Conservation (phyloP, 2,113 vertebrate species). For the Neodontobutis hainanensis region DNA sequence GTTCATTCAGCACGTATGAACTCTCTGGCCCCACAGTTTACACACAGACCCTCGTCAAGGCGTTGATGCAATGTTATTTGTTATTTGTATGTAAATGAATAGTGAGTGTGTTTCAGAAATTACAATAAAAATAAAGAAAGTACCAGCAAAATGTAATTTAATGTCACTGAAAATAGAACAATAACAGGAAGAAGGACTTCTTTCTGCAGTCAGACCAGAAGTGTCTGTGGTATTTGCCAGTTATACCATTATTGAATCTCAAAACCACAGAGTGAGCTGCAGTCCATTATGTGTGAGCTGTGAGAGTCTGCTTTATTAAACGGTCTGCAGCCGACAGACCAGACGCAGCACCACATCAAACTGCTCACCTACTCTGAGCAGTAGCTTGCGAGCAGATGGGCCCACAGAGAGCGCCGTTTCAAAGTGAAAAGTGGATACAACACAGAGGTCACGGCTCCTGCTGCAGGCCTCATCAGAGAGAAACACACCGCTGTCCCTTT, state of each 20-base stretch:
- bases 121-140: no score
- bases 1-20: no score
- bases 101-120: no score
- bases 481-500: conserved; percentile 7
- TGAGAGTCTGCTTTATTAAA: neutral
- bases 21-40: no score
- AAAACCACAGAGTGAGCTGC: conserved; percentile 1
- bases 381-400: conserved; percentile 16
- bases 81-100: no score
- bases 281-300: neutral
- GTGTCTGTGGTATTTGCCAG: neutral
- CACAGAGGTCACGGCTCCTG: conserved; percentile 26
- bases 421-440: conserved; percentile 10
- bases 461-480: neutral
- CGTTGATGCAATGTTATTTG: no score
- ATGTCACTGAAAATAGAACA: neutral
- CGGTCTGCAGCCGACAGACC: neutral
- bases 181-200: neutral
- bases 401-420: conserved; percentile 32
- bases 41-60: no score
- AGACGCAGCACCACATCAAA: conserved; percentile 14
- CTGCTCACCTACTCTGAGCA: conserved; percentile 16
- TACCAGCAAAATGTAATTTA: neutral
- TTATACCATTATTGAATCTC: neutral
- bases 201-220: neutral